These are phyloP conservation scores for Nyctibius grandis DNA, from an alignment of 2,797 vertebrate genomes.

Conservation along the genomic window DNA sequence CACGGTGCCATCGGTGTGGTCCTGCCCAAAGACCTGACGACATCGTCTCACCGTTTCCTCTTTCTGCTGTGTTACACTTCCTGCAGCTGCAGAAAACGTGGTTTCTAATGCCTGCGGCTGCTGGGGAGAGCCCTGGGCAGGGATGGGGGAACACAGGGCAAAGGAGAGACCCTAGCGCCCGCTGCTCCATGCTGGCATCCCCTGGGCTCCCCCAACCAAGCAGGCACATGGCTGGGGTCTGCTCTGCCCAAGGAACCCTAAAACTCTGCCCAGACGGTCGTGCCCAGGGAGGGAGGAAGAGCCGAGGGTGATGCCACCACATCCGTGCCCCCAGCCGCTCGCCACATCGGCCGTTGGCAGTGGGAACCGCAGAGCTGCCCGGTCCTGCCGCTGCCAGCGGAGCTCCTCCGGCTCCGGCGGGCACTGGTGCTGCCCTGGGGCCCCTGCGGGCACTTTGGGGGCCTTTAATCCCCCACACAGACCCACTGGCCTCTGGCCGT, in stretches of 20 bases:
- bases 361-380: fast-evolving
- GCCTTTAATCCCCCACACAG: fast-evolving
- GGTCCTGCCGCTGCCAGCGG: neutral
- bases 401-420: neutral
- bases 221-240: neutral
- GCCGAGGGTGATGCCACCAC: fast-evolving
- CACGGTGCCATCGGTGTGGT: fast-evolving
- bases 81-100: fast-evolving
- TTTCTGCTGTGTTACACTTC: neutral
- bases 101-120: neutral
- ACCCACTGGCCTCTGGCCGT: neutral
- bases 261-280: neutral
- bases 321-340: fast-evolving
- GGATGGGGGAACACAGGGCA: fast-evolving
- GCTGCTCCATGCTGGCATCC: fast-evolving
- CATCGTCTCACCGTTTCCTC: neutral
- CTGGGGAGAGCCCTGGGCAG: neutral
- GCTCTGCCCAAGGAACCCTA: neutral
- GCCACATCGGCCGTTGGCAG: fast-evolving
- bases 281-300: neutral
- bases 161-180: neutral
- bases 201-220: neutral
- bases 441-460: fast-evolving
- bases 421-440: neutral
- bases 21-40: neutral